phyloP scores from a whole-genome alignment of 2,113 vertebrate species.

The Erythrolamprus reginae region DNA sequence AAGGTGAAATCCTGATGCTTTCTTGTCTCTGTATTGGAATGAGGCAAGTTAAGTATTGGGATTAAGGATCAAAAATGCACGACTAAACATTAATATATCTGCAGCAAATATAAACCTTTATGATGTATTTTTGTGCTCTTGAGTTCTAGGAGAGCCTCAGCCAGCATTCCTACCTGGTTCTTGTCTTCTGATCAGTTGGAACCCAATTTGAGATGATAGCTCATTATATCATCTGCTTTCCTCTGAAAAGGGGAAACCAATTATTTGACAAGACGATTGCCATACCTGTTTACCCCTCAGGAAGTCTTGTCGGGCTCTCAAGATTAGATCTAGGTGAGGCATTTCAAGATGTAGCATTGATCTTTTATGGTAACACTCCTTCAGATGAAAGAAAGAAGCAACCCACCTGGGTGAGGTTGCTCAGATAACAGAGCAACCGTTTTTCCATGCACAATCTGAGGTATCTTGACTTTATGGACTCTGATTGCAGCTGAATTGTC shows the following conservation, averaged over 20 bases:
- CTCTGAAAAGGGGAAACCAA: not conserved
- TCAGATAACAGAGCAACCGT: slow-evolving; percentile 53
- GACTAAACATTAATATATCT: not conserved
- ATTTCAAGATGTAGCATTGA: slow-evolving; percentile 55
- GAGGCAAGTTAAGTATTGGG: not conserved
- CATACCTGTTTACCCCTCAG: not conserved
- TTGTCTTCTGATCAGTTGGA: not conserved
- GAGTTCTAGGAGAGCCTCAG: not conserved
- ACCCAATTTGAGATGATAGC: not conserved
- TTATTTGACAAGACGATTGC: not conserved
- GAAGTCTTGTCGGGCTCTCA: not conserved
- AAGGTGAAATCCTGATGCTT: not conserved
- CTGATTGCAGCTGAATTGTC: slow-evolving; percentile 29
- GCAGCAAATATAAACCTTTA: not conserved
- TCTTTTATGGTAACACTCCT: not conserved
- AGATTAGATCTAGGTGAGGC: not conserved
- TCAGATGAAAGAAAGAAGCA: slow-evolving; percentile 20
- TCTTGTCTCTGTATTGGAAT: not conserved
- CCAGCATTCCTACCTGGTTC: not conserved
- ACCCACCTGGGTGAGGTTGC: not conserved
- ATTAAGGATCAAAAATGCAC: not conserved
- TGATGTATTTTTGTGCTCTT: not conserved
- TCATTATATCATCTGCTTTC: not conserved
- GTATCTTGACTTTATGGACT: slow-evolving; percentile 13
- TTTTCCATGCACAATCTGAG: not conserved